Evolutionary conservation across 2,113 vertebrate genomes (phyloP), one percentile per base, ranked within the genome.

Genomic region (Triplophysa rosa): DNA sequence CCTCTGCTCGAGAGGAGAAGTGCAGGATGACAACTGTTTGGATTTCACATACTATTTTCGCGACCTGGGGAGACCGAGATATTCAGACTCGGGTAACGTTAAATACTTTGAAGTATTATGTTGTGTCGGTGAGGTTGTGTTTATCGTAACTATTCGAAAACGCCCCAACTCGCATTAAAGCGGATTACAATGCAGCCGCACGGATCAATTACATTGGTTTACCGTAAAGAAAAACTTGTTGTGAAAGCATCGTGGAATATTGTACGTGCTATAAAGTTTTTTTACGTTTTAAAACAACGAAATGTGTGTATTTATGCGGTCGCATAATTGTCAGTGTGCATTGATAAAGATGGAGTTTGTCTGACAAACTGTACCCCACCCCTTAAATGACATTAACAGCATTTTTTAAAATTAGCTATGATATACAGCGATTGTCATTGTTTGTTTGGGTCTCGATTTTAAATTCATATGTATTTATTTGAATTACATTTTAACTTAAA

Each of bases 41-140:
- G 95, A 97, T 93, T 98, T 98, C 90, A 96, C 95, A 86, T 95
- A 97, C 92, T 95, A 95, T 92, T 94, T 97, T 91, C 93, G 95
- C 87, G 96, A 98, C 87, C 94, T 95, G 63, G 86, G 94, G 89
- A 93, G 96, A 91, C 96, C 96, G 89, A 93, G 95, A 77, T 94
- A 94, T 86, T 88, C 90, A 19, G 95, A 98, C 88, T 93, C 95
- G 93, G 97, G 97, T 98, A 94, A 37, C 33, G 33, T 37, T 37
- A 37, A 79, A 62, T 13, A 66, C n/a, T 12, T 6, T 33, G 5
- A 4, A 21, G 23, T n/a, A 6, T 17, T 47, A 7, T 26, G 12
- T 61, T 58, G 23, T 52, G 14, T 54, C 29, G 0, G 3, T 14
- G 2, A 56, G 19, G 49, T 71, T 14, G n/a, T 5, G 54, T 73